Conservation (phyloP, 2,797 vertebrate species). For the Hafferia zeledoni region DNA sequence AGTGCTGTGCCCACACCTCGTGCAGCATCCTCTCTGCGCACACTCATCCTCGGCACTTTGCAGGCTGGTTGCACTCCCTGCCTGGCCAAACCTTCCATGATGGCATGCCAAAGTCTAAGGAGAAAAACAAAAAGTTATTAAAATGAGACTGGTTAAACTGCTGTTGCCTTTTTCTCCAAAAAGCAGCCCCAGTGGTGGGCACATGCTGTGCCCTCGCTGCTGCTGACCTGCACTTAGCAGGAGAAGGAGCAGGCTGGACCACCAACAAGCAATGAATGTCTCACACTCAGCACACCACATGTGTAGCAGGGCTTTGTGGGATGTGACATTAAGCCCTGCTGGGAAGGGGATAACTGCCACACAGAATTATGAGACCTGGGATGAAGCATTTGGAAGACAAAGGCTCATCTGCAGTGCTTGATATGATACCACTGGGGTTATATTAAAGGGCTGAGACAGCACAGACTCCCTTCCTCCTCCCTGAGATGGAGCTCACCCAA, state of each 20-base stretch:
- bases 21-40: not conserved
- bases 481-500: conserved; percentile 26
- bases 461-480: not conserved
- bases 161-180: not conserved
- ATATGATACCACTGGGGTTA: not conserved
- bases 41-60: not conserved
- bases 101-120: not conserved
- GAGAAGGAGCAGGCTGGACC: not conserved
- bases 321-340: not conserved
- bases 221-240: not conserved
- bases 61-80: not conserved
- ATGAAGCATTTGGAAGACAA: not conserved
- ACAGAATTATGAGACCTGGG: not conserved
- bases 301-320: not conserved
- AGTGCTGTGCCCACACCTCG: rapidly evolving
- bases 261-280: not conserved
- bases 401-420: not conserved
- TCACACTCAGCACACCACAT: not conserved
- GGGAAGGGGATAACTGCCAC: not conserved
- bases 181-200: not conserved
- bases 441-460: not conserved
- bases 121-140: not conserved
- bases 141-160: not conserved
- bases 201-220: not conserved
- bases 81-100: not conserved